Evolutionary conservation across 2,888 invertebrate genomes (phyloP).

Genomic region (Brenthis daphne): DNA sequence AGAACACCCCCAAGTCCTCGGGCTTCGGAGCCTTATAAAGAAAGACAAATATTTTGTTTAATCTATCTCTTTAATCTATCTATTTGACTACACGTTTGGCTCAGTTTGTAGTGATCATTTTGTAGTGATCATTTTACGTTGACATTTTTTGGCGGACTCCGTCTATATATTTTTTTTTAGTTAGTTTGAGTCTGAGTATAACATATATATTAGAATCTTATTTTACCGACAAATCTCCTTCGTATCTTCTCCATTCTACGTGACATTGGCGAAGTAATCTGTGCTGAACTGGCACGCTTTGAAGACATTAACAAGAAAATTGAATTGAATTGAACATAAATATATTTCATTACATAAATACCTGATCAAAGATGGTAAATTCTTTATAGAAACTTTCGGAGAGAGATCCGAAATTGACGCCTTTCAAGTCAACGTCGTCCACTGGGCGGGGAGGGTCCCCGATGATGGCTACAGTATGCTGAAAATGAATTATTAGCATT

Average conservation of each 20-base stretch:
- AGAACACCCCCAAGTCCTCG: conserved; percentile 79
- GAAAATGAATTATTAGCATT: conserved; percentile 34
- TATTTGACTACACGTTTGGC: too few relatives aligned
- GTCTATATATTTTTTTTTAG: too few relatives aligned
- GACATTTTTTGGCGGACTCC: too few relatives aligned
- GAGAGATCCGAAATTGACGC: conserved; percentile 73
- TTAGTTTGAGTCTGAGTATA: neutral
- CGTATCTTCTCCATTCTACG: too few relatives aligned
- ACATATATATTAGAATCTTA: neutral
- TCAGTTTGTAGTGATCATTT: too few relatives aligned
- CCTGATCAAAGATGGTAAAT: conserved; percentile 76
- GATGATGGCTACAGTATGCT: conserved; percentile 84
- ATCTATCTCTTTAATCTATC: too few relatives aligned
- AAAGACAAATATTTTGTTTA: neutral
- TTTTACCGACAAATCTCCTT: too few relatives aligned
- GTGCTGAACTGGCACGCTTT: too few relatives aligned
- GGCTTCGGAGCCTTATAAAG: conserved; percentile 74
- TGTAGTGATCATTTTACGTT: too few relatives aligned
- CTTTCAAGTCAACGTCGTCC: conserved; percentile 62
- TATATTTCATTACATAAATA: conserved; percentile 41
- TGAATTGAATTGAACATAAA: neutral
- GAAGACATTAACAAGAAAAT: too few relatives aligned
- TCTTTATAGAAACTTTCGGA: conserved; percentile 69
- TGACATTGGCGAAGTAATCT: too few relatives aligned
- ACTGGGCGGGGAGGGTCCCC: conserved; percentile 84